Percentiles rank a stretch among this genome's conserved stretches.
phyloP scores from a whole-genome alignment of 2,113 vertebrate species.

The Heloderma charlesbogerti region DNA sequence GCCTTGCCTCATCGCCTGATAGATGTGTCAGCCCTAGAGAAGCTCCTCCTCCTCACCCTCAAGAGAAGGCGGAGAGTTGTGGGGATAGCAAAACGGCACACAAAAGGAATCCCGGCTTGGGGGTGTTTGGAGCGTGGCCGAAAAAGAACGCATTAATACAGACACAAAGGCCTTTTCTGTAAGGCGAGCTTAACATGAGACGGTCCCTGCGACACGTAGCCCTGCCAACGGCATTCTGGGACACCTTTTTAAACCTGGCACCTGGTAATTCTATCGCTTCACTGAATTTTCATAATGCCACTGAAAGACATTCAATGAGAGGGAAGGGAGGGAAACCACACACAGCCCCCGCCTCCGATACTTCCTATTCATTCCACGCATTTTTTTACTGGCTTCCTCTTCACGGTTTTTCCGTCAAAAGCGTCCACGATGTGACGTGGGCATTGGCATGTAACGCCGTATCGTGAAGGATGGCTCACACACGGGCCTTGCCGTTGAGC shows the following conservation, averaged over 20 bases:
- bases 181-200: neutral
- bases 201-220: neutral
- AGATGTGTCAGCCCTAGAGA: neutral
- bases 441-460: neutral
- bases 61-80: no score
- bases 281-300: neutral
- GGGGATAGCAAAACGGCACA: no score
- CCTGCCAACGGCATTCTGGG: neutral
- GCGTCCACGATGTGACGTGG: no score
- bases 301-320: neutral
- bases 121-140: neutral
- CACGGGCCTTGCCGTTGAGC: no score
- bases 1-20: neutral
- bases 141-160: neutral
- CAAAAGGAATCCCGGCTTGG: neutral
- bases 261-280: neutral
- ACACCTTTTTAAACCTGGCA: slow-evolving; percentile 1
- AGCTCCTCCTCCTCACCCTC: neutral
- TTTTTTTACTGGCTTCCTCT: neutral
- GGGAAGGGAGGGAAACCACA: neutral
- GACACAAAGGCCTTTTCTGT: neutral
- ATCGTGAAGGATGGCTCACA: neutral
- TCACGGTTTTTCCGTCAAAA: neutral
- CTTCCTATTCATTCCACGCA: neutral
- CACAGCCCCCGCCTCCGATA: neutral